Evolutionary conservation across 2,113 vertebrate species (phyloP).

Genomic region (Nanorana parkeri): DNA sequence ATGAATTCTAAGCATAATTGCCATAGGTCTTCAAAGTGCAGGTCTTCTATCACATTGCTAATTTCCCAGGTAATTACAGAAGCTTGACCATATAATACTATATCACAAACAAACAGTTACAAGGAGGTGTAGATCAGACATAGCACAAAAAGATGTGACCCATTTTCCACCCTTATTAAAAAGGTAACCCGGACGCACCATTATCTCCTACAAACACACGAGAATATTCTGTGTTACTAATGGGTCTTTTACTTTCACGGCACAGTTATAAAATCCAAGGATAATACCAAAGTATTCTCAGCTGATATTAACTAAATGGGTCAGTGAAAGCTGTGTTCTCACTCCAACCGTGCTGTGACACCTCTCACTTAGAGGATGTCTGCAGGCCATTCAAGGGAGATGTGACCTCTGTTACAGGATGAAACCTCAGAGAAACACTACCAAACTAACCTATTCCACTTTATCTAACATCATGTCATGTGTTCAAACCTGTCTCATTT

Average conservation of each 20-base stretch:
- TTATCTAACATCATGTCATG: background rate
- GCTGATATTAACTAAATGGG: background rate
- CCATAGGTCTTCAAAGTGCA: conserved; percentile 25
- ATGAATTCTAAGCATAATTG: conserved; percentile 26
- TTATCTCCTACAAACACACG: background rate
- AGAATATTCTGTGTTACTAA: background rate
- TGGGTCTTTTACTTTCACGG: background rate
- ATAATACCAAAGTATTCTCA: background rate
- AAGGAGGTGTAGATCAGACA: background rate
- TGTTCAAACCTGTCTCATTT: background rate
- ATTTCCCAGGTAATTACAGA: conserved; percentile 30
- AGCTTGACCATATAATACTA: conserved; percentile 14
- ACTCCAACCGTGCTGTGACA: background rate
- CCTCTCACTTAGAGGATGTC: background rate
- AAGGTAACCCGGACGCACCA: background rate
- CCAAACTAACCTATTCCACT: too few relatives aligned
- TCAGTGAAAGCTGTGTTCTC: background rate
- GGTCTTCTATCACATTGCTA: conserved; percentile 4
- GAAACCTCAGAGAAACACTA: background rate
- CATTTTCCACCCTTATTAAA: background rate
- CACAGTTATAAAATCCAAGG: background rate
- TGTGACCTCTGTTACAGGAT: background rate
- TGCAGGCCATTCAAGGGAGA: background rate
- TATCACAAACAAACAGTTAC: conserved; percentile 19
- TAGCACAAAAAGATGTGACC: background rate